Evolutionary conservation across 2,888 invertebrate species (phyloP).

Genomic region (Lamellibrachia columna): DNA sequence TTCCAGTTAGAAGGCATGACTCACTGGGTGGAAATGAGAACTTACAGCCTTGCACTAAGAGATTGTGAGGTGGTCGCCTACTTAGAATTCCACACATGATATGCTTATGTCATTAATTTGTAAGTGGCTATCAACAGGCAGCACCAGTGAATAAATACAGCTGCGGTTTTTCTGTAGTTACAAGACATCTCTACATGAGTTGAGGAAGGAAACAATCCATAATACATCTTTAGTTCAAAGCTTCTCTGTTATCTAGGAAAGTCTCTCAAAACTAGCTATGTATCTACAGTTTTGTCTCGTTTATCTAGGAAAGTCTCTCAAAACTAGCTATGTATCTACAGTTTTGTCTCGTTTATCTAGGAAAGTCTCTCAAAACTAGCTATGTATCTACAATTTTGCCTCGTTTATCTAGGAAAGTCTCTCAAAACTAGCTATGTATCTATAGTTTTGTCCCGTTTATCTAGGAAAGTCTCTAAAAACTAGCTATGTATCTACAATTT

Average conservation of each 20-base stretch:
- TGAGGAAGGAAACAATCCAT: neutral
- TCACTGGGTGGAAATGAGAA: neutral
- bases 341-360: neutral
- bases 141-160: neutral
- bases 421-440: neutral
- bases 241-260: neutral
- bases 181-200: neutral
- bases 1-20: neutral
- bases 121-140: neutral
- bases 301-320: too few relatives aligned
- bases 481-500: too few relatives aligned
- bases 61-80: neutral
- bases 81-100: neutral
- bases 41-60: neutral
- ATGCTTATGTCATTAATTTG: neutral
- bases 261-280: too few relatives aligned
- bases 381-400: too few relatives aligned
- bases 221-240: neutral
- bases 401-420: neutral
- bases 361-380: neutral
- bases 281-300: too few relatives aligned
- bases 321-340: too few relatives aligned
- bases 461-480: too few relatives aligned
- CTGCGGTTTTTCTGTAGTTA: neutral
- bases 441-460: too few relatives aligned